Percentiles rank a stretch among this genome's conserved stretches.
These are phyloP conservation scores for Aurelia aurita DNA, from an alignment of 30 jellyfish, hydroid and myxozoan genomes.

Conservation along the genomic window DNA sequence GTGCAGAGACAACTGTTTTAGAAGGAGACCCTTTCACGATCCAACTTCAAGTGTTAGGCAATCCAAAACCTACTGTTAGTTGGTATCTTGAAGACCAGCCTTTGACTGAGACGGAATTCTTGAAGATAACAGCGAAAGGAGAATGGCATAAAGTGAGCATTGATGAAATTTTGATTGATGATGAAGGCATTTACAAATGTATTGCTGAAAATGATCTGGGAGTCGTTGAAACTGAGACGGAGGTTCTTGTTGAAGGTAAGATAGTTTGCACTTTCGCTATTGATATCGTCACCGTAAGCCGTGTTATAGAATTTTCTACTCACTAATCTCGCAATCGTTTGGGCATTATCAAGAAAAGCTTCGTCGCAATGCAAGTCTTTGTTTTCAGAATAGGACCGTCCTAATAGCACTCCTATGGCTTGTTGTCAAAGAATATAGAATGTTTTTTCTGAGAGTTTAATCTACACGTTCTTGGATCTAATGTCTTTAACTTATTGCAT, in stretches of 20 bases:
- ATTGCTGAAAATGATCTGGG: slow-evolving; percentile 82
- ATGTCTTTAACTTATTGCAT: no score
- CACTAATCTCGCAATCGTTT: no score
- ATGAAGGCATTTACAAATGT: slow-evolving; percentile 89
- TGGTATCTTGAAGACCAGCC: slow-evolving; percentile 82
- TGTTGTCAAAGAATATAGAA: no score
- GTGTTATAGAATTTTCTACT: no score
- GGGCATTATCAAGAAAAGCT: no score
- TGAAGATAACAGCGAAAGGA: slow-evolving; percentile 70
- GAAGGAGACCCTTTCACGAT: slow-evolving; percentile 90
- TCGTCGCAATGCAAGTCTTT: no score
- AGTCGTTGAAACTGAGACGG: slow-evolving; percentile 76
- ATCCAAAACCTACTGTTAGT: slow-evolving; percentile 71
- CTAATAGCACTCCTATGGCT: no score
- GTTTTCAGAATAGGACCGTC: no score
- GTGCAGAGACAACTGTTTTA: slow-evolving; percentile 51
- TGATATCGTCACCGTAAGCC: no score
- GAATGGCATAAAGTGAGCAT: slow-evolving; percentile 70
- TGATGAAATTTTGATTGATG: slow-evolving; percentile 77
- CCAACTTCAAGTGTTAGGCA: slow-evolving; percentile 74
- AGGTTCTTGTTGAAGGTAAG: slow-evolving; percentile 88
- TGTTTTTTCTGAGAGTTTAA: no score
- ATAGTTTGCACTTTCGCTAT: no score
- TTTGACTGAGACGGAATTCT: slow-evolving; percentile 50
- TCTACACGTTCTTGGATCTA: no score